Evolutionary conservation across 1,140 invertebrate species (phyloP).

Genomic region (Calliopsis andreniformis): DNA sequence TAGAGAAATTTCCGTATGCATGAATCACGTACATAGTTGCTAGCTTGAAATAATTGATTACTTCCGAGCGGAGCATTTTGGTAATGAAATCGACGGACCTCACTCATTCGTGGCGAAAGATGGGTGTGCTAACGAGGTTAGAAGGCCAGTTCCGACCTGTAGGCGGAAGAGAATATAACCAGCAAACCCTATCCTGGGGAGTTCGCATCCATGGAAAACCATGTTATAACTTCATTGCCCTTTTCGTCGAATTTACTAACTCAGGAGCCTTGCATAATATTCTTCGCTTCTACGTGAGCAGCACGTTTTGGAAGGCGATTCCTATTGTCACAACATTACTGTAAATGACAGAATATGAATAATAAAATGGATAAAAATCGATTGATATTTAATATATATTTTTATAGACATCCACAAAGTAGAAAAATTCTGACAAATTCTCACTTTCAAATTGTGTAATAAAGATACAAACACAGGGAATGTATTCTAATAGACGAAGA

Average conservation of each 20-base stretch:
- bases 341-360: not conserved
- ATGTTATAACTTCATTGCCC: conserved; percentile 63
- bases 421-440: too few relatives aligned
- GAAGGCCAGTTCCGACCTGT: conserved; percentile 46
- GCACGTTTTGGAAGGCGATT: not conserved
- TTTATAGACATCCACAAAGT: too few relatives aligned
- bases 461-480: too few relatives aligned
- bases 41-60: conserved; percentile 63
- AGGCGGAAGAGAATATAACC: conserved; percentile 42
- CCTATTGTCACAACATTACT: not conserved
- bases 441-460: too few relatives aligned
- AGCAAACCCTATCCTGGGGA: conserved; percentile 33
- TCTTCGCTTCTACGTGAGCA: not conserved
- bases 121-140: conserved; percentile 62
- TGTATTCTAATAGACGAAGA: too few relatives aligned
- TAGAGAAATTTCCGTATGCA: not conserved
- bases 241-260: conserved; percentile 33
- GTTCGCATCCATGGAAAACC: conserved; percentile 42
- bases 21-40: conserved; percentile 39
- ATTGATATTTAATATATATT: too few relatives aligned
- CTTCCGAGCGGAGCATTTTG: conserved; percentile 57
- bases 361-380: too few relatives aligned
- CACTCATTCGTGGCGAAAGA: conserved; percentile 56
- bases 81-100: conserved; percentile 60
- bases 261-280: conserved; percentile 37